These are phyloP conservation scores for Heteromurus nitidus DNA, from an alignment of 2,888 invertebrate genomes.

Conservation along the genomic window DNA sequence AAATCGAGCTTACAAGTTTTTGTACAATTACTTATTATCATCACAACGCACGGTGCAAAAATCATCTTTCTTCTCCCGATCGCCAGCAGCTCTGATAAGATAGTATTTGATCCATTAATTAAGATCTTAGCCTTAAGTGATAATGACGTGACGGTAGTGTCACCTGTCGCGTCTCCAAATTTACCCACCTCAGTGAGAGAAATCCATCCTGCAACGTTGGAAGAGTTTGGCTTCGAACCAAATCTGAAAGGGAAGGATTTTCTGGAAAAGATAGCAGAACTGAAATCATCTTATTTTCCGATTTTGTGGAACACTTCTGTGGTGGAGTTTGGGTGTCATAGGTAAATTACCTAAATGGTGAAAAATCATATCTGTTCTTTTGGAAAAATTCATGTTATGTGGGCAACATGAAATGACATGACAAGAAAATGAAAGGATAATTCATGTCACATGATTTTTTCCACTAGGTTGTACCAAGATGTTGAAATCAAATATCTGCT, in stretches of 20 bases:
- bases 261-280: slow-evolving; percentile 26
- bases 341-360: too few species aligned
- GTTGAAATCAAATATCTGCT: slow-evolving; percentile 58
- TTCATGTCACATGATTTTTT: too few species aligned
- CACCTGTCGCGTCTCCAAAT: slow-evolving; percentile 76
- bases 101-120: slow-evolving; percentile 75
- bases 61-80: slow-evolving; percentile 69
- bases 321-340: slow-evolving; percentile 59
- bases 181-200: slow-evolving; percentile 75
- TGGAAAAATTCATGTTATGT: too few species aligned
- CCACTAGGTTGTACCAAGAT: slow-evolving; percentile 54
- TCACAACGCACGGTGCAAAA: slow-evolving; percentile 33
- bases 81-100: slow-evolving; percentile 60
- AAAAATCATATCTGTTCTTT: too few species aligned
- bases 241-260: slow-evolving; percentile 17
- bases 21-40: slow-evolving; percentile 15
- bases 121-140: slow-evolving; percentile 77
- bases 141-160: slow-evolving; percentile 78
- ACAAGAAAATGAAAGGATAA: too few species aligned
- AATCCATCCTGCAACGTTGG: slow-evolving; percentile 44
- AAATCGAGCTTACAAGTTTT: slow-evolving; percentile 29
- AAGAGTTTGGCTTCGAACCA: slow-evolving; percentile 37
- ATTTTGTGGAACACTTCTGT: slow-evolving; percentile 41
- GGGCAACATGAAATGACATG: too few species aligned
- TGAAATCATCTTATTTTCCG: slow-evolving; percentile 23